Base-by-base conservation (phyloP, 2,113 vertebrate species). In the Pygoscelis antarcticus region DNA sequence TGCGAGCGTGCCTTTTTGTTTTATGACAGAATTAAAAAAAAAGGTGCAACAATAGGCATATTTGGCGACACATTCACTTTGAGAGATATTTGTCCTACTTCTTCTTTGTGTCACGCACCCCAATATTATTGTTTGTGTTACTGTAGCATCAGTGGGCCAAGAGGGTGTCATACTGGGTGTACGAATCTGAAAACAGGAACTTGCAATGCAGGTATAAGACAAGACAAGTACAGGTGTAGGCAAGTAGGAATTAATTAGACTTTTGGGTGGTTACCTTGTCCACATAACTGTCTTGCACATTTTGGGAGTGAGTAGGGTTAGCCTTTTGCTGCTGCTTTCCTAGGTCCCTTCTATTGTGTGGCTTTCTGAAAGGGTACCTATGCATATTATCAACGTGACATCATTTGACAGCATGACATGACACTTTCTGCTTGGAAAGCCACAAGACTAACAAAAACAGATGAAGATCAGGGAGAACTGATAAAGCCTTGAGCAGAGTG, bases 341-440 rank as follows among this genome's bases (percentile, higher is more conserved):
- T 10, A 4, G n/a, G 14, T n/a, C 16, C 34, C 6, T 54, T 30
- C 38, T 25, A 0, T 17, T 16, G 13, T 29, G 17, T 72, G 55
- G 18, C n/a, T 69, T 89, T 40, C 11, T 52, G 25, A 4, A 70
- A n/a, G 5, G 8, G 21, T 20, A 12, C 6, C 9, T 17, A 2
- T 16, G 18, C 9, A 2, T 0, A 0, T 22, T 49, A 34, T 3
- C 17, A 36, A 1, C 2, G 0, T 42, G 30, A 18, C 10, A 16
- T 52, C 21, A 34, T 79, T 90, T 85, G 12, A 30, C 4, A 27
- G 21, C 3, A 20, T 6, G 27, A 71, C 32, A 8, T 51, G 34
- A 4, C 34, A 25, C 7, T 55, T 79, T 21, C 9, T 44, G 15
- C 22, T 74, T 51, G 44, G 62, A n/a, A 60, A 80, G 26, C n/a